A percentile compares a stretch with the other conserved stretches of the same genome.
These are phyloP conservation scores for Spodoptera exigua DNA, from an alignment of 2,888 invertebrate species.

Conservation along the genomic window DNA sequence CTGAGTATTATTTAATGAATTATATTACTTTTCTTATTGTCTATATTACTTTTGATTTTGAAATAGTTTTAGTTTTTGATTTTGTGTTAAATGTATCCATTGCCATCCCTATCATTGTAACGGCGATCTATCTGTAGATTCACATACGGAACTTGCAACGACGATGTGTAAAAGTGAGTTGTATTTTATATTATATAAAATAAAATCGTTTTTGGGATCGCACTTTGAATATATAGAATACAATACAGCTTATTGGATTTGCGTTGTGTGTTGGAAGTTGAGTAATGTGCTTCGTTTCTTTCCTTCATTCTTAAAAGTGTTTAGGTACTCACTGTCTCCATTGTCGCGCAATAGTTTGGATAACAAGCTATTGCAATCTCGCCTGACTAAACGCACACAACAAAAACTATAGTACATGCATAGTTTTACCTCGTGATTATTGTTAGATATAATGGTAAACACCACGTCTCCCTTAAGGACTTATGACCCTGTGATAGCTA, in stretches of 20 bases:
- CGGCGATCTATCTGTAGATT: constrained; percentile 10
- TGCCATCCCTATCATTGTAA: constrained; percentile 50
- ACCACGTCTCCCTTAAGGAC: constrained; percentile 36
- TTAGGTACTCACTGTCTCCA: constrained; percentile 3
- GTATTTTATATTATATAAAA: constrained; percentile 9
- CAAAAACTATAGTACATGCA: constrained; percentile 40
- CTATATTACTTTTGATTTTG: constrained; percentile 34
- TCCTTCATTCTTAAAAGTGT: not conserved
- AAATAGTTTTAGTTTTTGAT: constrained; percentile 26
- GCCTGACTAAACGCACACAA: constrained; percentile 36
- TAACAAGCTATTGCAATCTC: constrained; percentile 12
- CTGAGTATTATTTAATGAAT: constrained; percentile 16
- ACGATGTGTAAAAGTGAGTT: constrained; percentile 13
- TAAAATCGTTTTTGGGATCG: not conserved
- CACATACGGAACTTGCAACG: constrained; percentile 23
- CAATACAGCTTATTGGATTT: constrained; percentile 7
- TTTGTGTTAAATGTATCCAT: constrained; percentile 34
- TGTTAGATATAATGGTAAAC: constrained; percentile 47
- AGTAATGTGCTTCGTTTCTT: constrained; percentile 4
- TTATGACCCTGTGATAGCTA: constrained; percentile 53
- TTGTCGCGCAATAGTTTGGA: constrained; percentile 8
- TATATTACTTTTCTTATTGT: constrained; percentile 26
- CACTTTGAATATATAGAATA: constrained; percentile 4
- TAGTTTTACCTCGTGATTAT: constrained; percentile 53
- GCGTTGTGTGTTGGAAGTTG: constrained; percentile 21